A percentile compares a stretch with the other conserved stretches of the same genome.
Evolutionary conservation across 2,113 vertebrate genomes (phyloP).

Genomic region (Gymnarchus niloticus): DNA sequence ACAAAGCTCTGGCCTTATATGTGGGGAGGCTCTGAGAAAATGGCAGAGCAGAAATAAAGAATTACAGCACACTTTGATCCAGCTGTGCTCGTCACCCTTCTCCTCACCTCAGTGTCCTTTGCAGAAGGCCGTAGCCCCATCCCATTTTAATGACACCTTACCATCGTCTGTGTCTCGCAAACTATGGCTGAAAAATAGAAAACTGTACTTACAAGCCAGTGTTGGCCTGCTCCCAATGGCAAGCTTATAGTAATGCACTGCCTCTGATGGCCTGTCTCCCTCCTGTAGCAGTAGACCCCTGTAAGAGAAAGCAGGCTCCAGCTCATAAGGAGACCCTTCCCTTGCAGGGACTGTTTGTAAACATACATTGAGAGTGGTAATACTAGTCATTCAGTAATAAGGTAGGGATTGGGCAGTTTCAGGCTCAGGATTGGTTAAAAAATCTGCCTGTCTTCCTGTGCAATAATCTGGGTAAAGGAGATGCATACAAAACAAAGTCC

Average conservation of each 20-base stretch:
- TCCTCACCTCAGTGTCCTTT: background rate
- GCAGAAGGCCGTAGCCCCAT: background rate
- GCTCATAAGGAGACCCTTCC: background rate
- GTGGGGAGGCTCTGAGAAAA: background rate
- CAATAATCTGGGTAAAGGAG: background rate
- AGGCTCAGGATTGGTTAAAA: background rate
- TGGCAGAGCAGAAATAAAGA: background rate
- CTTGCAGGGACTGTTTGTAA: background rate
- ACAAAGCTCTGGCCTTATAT: background rate
- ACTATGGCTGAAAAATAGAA: constrained; percentile 44
- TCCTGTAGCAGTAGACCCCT: constrained; percentile 95
- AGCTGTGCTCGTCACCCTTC: background rate
- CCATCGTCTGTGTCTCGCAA: background rate
- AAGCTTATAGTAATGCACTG: constrained; percentile 94
- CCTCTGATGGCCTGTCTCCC: constrained; percentile 90
- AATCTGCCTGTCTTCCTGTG: background rate
- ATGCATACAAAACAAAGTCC: background rate
- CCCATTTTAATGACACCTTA: background rate
- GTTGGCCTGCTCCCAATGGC: constrained; percentile 95
- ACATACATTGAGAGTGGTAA: background rate
- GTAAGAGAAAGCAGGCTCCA: constrained; percentile 30
- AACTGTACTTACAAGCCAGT: constrained; percentile 89
- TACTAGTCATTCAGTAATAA: no score
- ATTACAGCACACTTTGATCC: background rate
- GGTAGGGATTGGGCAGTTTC: background rate